A percentile compares a stretch with the other conserved stretches of the same genome.
Evolutionary conservation across 2,113 vertebrate species (phyloP).

Genomic region (Chionodraco myersi): DNA sequence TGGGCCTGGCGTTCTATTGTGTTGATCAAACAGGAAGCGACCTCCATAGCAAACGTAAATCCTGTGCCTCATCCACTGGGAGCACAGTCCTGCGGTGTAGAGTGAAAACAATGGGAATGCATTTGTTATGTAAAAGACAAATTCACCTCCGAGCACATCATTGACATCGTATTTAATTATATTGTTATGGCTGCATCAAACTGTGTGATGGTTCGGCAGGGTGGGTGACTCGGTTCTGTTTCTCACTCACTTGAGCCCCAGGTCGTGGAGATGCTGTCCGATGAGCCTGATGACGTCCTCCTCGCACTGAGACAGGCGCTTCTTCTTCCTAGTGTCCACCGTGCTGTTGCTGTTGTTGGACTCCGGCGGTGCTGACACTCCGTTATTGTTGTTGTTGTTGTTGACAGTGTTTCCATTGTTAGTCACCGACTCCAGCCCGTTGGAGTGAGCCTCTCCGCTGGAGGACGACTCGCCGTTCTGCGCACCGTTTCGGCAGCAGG

Average conservation of each 20-base stretch:
- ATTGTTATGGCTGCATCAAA: no score
- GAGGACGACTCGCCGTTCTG: constrained; percentile 91
- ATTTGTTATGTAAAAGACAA: neutral
- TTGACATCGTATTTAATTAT: neutral
- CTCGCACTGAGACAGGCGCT: constrained; percentile 91
- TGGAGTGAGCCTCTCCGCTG: constrained; percentile 86
- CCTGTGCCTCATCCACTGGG: neutral
- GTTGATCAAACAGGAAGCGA: neutral
- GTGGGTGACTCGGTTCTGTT: no score
- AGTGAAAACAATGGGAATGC: no score
- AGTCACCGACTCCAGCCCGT: constrained; percentile 86
- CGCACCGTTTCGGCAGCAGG: constrained; percentile 84
- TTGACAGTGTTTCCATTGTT: constrained; percentile 85
- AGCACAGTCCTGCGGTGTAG: neutral
- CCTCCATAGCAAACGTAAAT: neutral
- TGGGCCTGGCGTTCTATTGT: neutral
- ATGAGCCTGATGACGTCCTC: constrained; percentile 97
- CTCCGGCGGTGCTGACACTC: constrained; percentile 71
- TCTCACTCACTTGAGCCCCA: constrained; percentile 95
- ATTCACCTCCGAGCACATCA: neutral
- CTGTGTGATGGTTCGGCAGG: neutral
- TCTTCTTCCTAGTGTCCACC: constrained; percentile 90
- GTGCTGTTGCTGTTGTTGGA: constrained; percentile 75
- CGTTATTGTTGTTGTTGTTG: constrained; percentile 76
- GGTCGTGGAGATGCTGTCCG: constrained; percentile 94